These are phyloP conservation scores for Cryptocheilus praepositus DNA, from an alignment of 2,888 invertebrate species.

Conservation along the genomic window DNA sequence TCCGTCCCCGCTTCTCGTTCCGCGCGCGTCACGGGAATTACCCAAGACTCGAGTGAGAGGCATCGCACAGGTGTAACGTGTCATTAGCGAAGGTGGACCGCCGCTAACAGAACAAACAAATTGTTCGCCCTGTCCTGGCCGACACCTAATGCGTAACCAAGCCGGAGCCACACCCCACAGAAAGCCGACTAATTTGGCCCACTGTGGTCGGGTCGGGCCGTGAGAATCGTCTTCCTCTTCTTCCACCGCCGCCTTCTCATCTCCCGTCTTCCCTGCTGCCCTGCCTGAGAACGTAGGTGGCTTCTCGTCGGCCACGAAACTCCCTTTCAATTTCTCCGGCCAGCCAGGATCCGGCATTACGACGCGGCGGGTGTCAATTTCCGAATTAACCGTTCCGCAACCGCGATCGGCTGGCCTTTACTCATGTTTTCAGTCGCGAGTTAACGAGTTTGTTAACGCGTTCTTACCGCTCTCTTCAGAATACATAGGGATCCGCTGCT, in stretches of 20 bases:
- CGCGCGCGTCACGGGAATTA: slow-evolving; percentile 15
- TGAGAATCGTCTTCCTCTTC: slow-evolving; percentile 14
- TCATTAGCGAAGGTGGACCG: slow-evolving; percentile 48
- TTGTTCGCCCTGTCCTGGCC: slow-evolving; percentile 47
- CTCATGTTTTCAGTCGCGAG: too few species aligned
- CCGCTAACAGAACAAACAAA: slow-evolving; percentile 59
- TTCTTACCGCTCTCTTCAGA: too few species aligned
- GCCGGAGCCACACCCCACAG: slow-evolving; percentile 35
- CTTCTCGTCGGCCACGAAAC: too few species aligned
- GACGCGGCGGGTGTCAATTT: too few species aligned
- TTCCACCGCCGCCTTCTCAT: too few species aligned
- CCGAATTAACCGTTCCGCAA: too few species aligned
- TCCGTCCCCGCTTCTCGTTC: background rate
- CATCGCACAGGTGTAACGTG: slow-evolving; percentile 52
- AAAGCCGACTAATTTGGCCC: slow-evolving; percentile 41
- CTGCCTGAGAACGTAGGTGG: too few species aligned
- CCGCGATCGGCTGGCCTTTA: too few species aligned
- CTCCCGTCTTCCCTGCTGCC: background rate
- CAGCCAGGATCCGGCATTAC: too few species aligned
- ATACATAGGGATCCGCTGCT: too few species aligned
- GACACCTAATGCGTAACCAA: slow-evolving; percentile 47
- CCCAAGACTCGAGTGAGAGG: slow-evolving; percentile 9
- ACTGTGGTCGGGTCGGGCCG: slow-evolving; percentile 31
- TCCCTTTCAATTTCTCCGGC: too few species aligned
- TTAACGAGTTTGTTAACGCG: too few species aligned